A percentile compares a stretch with the other conserved stretches of the same genome.
Conservation (phyloP, 1,140 invertebrate species). For the Drosophila kurseongensis region DNA sequence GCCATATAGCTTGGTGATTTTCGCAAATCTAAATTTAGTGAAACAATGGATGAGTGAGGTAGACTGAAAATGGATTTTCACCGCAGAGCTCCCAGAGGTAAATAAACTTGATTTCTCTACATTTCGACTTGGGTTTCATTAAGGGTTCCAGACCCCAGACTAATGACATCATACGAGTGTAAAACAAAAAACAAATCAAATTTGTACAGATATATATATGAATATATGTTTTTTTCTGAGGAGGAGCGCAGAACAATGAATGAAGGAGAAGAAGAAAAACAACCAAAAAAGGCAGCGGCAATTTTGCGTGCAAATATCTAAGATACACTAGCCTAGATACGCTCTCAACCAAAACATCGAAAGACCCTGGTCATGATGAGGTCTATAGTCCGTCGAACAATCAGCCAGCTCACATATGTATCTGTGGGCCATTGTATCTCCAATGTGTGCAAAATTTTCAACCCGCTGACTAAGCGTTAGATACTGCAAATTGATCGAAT, state of each 20-base stretch:
- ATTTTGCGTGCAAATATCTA: constrained; percentile 85
- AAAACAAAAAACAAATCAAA: constrained; percentile 49
- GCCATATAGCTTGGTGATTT: constrained; percentile 25
- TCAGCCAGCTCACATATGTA: constrained; percentile 42
- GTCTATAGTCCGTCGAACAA: constrained; percentile 47
- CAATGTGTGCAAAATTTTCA: constrained; percentile 27
- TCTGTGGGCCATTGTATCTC: constrained; percentile 66
- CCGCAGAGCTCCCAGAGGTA: constrained; percentile 23
- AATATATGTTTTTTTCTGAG: constrained; percentile 9
- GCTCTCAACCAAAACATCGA: constrained; percentile 82
- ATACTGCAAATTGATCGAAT: constrained; percentile 58
- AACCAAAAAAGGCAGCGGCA: constrained; percentile 58
- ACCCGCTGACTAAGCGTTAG: constrained; percentile 70
- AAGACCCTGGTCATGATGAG: constrained; percentile 78
- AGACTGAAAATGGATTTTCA: constrained; percentile 39
- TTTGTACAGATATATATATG: constrained; percentile 53
- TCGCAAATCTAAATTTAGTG: constrained; percentile 49
- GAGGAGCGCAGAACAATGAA: constrained; percentile 5
- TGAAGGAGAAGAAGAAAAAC: constrained; percentile 16
- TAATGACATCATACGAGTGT: constrained; percentile 42
- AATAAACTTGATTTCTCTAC: constrained; percentile 46
- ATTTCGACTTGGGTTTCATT: constrained; percentile 38
- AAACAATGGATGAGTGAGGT: constrained; percentile 29
- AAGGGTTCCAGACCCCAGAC: constrained; percentile 16
- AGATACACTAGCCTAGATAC: constrained; percentile 84